Evolutionary conservation across 2,888 invertebrate species (phyloP).

Genomic region (Limnephilus rhombicus): DNA sequence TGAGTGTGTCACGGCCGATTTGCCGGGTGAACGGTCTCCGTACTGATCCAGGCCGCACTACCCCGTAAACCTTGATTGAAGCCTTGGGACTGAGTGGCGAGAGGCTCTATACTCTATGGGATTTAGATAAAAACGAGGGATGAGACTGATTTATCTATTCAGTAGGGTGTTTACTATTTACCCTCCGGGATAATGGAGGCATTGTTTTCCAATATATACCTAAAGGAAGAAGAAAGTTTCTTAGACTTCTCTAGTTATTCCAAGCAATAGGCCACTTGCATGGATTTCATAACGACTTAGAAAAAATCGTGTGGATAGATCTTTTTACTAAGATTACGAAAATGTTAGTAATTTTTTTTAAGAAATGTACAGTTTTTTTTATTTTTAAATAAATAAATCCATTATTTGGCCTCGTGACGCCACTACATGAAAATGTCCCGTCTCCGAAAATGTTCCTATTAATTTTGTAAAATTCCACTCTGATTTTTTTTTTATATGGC

Average conservation of each 20-base stretch:
- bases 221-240: neutral
- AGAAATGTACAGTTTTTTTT: too few relatives aligned
- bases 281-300: too few relatives aligned
- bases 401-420: too few relatives aligned
- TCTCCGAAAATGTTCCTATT: too few relatives aligned
- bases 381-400: too few relatives aligned
- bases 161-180: neutral
- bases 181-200: neutral
- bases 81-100: conserved; percentile 30
- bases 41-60: conserved; percentile 25
- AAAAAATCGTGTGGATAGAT: too few relatives aligned
- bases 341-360: too few relatives aligned
- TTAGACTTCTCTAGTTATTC: neutral
- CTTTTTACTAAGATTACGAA: too few relatives aligned
- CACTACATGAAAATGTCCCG: too few relatives aligned
- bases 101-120: neutral
- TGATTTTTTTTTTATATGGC: too few relatives aligned
- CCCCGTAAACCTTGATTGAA: conserved; percentile 49
- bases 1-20: conserved; percentile 47
- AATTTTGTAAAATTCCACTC: too few relatives aligned
- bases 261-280: too few relatives aligned
- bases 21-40: conserved; percentile 40
- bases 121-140: neutral
- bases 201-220: neutral
- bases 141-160: neutral